Conservation (phyloP, 2,888 invertebrate genomes). For the Ptychoptera albimana region DNA sequence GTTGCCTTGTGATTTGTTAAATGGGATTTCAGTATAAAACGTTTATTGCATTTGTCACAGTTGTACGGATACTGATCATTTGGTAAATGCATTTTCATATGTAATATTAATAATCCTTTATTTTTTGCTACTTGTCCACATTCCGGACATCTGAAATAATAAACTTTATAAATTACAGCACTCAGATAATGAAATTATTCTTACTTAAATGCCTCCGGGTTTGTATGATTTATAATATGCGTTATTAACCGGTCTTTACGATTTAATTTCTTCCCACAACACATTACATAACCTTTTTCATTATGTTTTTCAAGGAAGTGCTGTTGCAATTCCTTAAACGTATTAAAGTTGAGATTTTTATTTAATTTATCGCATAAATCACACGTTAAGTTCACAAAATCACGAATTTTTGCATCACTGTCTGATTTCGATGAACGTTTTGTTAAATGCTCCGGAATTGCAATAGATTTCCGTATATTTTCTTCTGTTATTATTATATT, state of each 20-base stretch:
- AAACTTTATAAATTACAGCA: neutral
- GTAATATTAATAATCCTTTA: constrained; percentile 9
- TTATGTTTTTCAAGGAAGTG: constrained; percentile 9
- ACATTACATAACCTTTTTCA: constrained; percentile 9
- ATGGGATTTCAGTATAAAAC: constrained; percentile 11
- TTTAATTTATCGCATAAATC: constrained; percentile 6
- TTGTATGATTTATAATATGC: constrained; percentile 10
- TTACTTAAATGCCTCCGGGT: constrained; percentile 11
- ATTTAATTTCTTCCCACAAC: constrained; percentile 11
- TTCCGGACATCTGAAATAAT: constrained; percentile 8
- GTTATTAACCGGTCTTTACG: constrained; percentile 10
- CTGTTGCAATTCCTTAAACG: constrained; percentile 11
- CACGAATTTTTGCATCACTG: constrained; percentile 10
- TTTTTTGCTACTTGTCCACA: constrained; percentile 11
- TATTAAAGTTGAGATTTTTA: constrained; percentile 4
- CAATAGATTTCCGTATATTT: neutral
- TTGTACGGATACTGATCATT: constrained; percentile 9
- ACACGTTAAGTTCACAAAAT: constrained; percentile 10
- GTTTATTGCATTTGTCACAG: constrained; percentile 10
- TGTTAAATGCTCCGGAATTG: constrained; percentile 9
- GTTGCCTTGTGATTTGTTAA: constrained; percentile 11
- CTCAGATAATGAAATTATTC: neutral
- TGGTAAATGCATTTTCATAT: constrained; percentile 12
- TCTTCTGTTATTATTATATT: neutral
- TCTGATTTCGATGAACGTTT: constrained; percentile 8